These are phyloP conservation scores for Amia ocellicauda DNA, from an alignment of 2,113 vertebrate genomes.

Conservation along the genomic window DNA sequence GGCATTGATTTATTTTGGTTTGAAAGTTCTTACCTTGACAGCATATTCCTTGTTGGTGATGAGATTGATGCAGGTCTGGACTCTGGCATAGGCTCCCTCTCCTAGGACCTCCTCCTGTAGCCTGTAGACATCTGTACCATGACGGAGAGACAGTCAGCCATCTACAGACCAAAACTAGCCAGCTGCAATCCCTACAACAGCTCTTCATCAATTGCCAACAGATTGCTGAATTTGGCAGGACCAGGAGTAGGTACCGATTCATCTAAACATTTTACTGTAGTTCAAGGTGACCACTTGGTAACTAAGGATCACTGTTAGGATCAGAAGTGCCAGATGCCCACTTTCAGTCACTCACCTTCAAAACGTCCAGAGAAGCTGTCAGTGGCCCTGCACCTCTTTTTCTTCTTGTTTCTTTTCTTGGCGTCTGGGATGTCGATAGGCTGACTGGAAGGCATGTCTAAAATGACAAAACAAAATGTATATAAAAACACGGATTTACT, in stretches of 20 bases:
- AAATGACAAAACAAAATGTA: neutral
- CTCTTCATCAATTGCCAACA: neutral
- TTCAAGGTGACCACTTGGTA: too few species aligned
- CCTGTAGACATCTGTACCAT: conserved; percentile 85
- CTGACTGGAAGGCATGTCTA: conserved; percentile 88
- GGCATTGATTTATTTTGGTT: too few species aligned
- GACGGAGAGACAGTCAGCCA: neutral
- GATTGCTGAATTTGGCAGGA: too few species aligned
- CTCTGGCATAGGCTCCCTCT: conserved; percentile 90
- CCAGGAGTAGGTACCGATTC: too few species aligned
- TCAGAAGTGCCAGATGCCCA: neutral
- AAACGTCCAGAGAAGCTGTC: conserved; percentile 96
- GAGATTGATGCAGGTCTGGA: conserved; percentile 90
- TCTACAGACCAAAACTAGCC: neutral
- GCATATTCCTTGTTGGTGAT: conserved; percentile 97
- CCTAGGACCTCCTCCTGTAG: conserved; percentile 91
- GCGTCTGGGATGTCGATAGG: conserved; percentile 96
- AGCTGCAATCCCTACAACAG: neutral
- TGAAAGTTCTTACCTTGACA: conserved; percentile 76
- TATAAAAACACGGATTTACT: too few species aligned
- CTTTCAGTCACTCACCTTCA: conserved; percentile 65
- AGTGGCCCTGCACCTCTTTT: conserved; percentile 92
- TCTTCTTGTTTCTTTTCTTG: conserved; percentile 96
- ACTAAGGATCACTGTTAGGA: too few species aligned
- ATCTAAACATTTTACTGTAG: too few species aligned